Evolutionary conservation across 2,888 invertebrate genomes (phyloP).

Genomic region (Hydrotaea diabolus): DNA sequence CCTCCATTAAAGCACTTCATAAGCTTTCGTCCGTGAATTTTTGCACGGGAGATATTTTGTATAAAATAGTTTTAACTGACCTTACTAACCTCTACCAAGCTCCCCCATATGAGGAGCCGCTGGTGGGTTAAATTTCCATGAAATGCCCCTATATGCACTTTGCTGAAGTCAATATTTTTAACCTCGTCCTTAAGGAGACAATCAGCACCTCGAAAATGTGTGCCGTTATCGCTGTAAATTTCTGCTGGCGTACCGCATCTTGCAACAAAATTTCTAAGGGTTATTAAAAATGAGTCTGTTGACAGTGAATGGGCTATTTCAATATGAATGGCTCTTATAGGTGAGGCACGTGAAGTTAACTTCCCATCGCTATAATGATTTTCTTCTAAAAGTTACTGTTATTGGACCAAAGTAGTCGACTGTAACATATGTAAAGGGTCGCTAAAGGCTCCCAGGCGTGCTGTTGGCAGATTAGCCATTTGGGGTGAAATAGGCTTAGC

Average conservation of each 20-base stretch:
- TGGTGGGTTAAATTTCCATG: too few species aligned
- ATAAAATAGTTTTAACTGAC: too few species aligned
- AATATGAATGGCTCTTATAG: conserved; percentile 34
- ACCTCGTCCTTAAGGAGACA: conserved; percentile 21
- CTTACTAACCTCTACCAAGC: too few species aligned
- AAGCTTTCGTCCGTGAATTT: conserved; percentile 42
- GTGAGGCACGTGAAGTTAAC: conserved; percentile 26
- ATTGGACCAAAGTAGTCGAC: too few species aligned
- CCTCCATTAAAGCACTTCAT: conserved; percentile 32
- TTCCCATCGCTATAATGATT: conserved; percentile 8
- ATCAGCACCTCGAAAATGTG: conserved; percentile 61
- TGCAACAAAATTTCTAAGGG: conserved; percentile 54
- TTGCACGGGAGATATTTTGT: too few species aligned
- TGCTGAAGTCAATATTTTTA: conserved; percentile 18
- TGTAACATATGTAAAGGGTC: conserved; percentile 15
- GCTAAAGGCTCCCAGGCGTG: neutral
- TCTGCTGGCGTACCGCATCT: conserved; percentile 60
- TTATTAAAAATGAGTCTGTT: conserved; percentile 62
- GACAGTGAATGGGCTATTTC: too few species aligned
- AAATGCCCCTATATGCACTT: neutral
- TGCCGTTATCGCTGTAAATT: conserved; percentile 62
- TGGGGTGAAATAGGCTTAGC: neutral
- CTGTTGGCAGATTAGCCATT: conserved; percentile 14
- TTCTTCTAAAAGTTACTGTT: too few species aligned
- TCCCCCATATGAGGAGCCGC: too few species aligned